Base-by-base conservation (phyloP, 2,888 invertebrate genomes). In the Tetragnatha montana region DNA sequence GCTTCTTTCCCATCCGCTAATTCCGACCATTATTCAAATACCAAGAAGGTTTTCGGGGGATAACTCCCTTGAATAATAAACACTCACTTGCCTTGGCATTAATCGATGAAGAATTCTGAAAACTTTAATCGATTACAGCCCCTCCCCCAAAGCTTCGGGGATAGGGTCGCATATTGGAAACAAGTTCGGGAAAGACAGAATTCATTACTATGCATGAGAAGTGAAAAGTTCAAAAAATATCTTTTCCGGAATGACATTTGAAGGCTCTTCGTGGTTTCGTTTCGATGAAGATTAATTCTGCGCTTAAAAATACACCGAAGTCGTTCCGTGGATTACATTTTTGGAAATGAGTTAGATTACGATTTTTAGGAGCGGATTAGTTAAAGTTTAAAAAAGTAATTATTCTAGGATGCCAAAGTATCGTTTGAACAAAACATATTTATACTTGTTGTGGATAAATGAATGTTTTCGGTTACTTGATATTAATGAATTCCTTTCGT, bases 111-210 rank as follows among this genome's bases (percentile, higher is more conserved):
- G 73, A n/a, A 73, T 73, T 82, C 73, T 73, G 73, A 71, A 75
- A n/a, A 74, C 51, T 60, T 74, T 60, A 74, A 74, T 82, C 82
- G 82, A 82, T 60, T 60, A 60, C 74, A 78, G 7, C 60, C 78
- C 22, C 60, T 60, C 51, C 35, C 50, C 8, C 8, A 78, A 51
- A 78, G 60, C 21, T 51, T 35, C 51, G 22, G 60, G 51, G 80
- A 82, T 82, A 73, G n/a, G 35, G 82, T 82, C 82, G 51, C 73
- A 74, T 76, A 84, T 76, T 75, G 76, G 69, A 84, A 84, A 84
- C 83, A 76, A 84, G 83, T 68, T 75, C 47, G 2, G 69, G 8
- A 69, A 75, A 75, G 74, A 50, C 22, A 50, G 83, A 76, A 47
- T 84, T 49, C 75, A 76, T 84, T 69, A 83, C 75, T 83, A 84